Evolutionary conservation across 2,888 invertebrate genomes (phyloP).

Genomic region (Eudasyphora cyanicolor): DNA sequence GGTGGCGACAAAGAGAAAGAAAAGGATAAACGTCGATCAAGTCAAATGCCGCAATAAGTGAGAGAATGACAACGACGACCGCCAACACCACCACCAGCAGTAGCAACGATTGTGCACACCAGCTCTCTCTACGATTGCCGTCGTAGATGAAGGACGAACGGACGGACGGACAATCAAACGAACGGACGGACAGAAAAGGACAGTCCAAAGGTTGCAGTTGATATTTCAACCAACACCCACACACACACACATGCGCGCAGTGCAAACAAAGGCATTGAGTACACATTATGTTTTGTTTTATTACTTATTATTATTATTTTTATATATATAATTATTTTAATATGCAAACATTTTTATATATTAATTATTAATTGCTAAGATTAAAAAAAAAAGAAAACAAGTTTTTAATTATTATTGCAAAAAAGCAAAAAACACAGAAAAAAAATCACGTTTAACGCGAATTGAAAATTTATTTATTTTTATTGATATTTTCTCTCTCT

Average conservation of each 20-base stretch:
- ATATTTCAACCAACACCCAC: background rate
- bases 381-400: too few relatives aligned
- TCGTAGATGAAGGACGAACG: too few relatives aligned
- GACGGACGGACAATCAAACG: too few relatives aligned
- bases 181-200: background rate
- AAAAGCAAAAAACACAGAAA: background rate
- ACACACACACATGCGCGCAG: too few relatives aligned
- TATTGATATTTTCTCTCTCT: background rate
- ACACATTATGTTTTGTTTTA: conserved; percentile 55
- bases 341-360: conserved; percentile 34
- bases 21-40: conserved; percentile 76
- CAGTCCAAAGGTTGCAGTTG: background rate
- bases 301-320: conserved; percentile 39
- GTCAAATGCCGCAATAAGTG: conserved; percentile 75
- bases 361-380: conserved; percentile 30
- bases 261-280: conserved; percentile 40
- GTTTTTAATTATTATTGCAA: conserved; percentile 25
- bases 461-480: conserved; percentile 49
- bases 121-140: conserved; percentile 7
- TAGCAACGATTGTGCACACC: conserved; percentile 18
- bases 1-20: conserved; percentile 76
- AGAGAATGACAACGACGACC: background rate
- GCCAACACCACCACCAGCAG: conserved; percentile 5
- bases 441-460: conserved; percentile 51
- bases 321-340: conserved; percentile 46